Evolutionary conservation across 2,113 vertebrate genomes (phyloP).

Genomic region (Orycteropus afer): DNA sequence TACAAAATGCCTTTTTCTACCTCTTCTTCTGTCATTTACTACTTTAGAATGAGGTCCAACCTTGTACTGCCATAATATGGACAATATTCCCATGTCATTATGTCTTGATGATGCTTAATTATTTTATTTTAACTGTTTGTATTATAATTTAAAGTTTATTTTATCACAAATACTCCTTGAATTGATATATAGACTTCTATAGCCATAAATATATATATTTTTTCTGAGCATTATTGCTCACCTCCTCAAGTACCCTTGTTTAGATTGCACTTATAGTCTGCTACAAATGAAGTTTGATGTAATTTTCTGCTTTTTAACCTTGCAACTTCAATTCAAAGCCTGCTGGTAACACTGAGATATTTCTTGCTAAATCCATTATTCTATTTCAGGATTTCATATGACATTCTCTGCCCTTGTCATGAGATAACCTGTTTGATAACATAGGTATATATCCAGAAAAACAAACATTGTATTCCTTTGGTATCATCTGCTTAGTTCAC

Average conservation of each 20-base stretch:
- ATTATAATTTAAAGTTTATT: background rate
- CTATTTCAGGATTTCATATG: slow-evolving; percentile 23
- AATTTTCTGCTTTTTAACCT: background rate
- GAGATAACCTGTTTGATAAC: background rate
- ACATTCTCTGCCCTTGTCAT: background rate
- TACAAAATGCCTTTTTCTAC: background rate
- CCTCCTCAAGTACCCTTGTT: background rate
- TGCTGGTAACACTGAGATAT: background rate
- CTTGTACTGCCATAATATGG: background rate
- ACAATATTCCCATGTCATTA: background rate
- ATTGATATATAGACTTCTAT: background rate
- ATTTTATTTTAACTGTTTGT: background rate
- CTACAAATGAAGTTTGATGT: slow-evolving; percentile 8
- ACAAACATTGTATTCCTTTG: slow-evolving; percentile 20
- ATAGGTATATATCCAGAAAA: slow-evolving; percentile 13
- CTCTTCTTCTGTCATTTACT: background rate
- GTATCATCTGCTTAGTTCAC: background rate
- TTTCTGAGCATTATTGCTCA: background rate
- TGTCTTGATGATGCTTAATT: background rate
- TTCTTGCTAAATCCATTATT: slow-evolving; percentile 19
- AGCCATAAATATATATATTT: background rate
- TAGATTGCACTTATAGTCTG: background rate
- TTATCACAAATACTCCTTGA: background rate
- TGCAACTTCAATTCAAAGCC: slow-evolving; percentile 44
- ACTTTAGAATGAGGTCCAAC: background rate